Base-by-base conservation (phyloP, 2,888 invertebrate species). In the Clitarchus hookeri region DNA sequence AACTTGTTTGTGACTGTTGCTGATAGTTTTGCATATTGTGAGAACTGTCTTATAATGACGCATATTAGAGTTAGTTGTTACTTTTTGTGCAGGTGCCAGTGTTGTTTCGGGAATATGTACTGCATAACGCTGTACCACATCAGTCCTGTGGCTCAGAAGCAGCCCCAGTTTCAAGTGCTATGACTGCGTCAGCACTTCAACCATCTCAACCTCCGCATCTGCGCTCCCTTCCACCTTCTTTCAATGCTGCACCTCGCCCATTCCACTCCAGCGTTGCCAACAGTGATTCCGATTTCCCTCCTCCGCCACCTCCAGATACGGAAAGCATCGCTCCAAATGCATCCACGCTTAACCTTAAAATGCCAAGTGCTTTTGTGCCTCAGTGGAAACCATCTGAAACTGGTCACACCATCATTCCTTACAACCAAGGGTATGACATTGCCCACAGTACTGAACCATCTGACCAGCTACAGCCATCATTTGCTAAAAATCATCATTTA, bases 311-410 rank as follows among this genome's bases (percentile, higher is more conserved):
- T n/a, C 65, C 16, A 2, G n/a, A n/a, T 8, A 65, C 65, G 6
- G 65, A 65, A 65, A 65, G 1, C n/a, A 9, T 19, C 16, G 19
- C 27, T 13, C 36, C 13, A 23, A 80, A 26, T 26, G 25, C 54
- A 11, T 77, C 86, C 19, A 65, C 44, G 11, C 25, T 54, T 36
- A 83, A 84, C 36, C 80, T 87, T 27, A 87, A 85, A 84, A 87
- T 84, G n/a, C 87, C 87, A 53, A 86, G 87, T 23, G 84, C 84
- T 9, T 87, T 87, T 36, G 27, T 87, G 16, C 85, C 87, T 44
- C 82, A 82, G 8, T 82, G 27, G 82, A 82, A 82, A 13, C 82
- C 82, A 3, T 8, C n/a, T 26, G 27, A 82, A 82, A 27, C 82
- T 36, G 82, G 44, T n/a, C 65, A 65, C 65, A 65, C 65, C 8